Evolutionary conservation across 2,888 invertebrate genomes (phyloP), one percentile per base, ranked within the genome.

Genomic region (Quadroppia sp.): DNA sequence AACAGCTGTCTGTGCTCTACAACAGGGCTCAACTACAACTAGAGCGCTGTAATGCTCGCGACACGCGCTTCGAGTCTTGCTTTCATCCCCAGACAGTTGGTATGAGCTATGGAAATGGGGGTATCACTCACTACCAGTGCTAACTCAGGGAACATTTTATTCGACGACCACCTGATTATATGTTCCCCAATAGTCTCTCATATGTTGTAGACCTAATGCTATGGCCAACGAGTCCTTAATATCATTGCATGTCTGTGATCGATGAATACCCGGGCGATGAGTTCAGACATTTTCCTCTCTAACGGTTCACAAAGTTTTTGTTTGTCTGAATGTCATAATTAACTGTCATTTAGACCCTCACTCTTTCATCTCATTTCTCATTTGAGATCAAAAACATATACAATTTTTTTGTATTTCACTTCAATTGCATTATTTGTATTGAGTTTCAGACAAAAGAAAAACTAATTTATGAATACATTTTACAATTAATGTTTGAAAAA

Each of bases 141-240:
- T 61, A 61, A 32, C 30, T 61, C 17, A 32, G 61, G n/a, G 61
- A 32, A 32, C 11, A 61, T 61, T 13, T 61, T 61, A 59, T 61
- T 61, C 61, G 61, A 61, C 61, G 30, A 32, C 61, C 61, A 61
- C 61, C 61, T 61, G 61, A 61, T 61, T 32, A 28, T 61, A 20
- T 30, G 15, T 50, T 50, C 50, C 50, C 50, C 50, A 50, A 17
- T 50, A 50, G 50, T 30, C 28, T 30, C 30, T 28, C 56, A 56
- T 25, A 28, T 11, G 30, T 23, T 23, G 64, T 20, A 64, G 32
- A 64, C 11, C 36, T 40, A 32, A 36, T 64, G 40, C 40, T 36
- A 64, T 64, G 64, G 20, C 64, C 64, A 32, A 20, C 23, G 11
- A 20, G 64, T 15, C 40, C 40, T 20, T 20, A 25, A 50, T 7